Base-by-base conservation (phyloP, 2,888 invertebrate species). In the Cosmorhoe ocellata region DNA sequence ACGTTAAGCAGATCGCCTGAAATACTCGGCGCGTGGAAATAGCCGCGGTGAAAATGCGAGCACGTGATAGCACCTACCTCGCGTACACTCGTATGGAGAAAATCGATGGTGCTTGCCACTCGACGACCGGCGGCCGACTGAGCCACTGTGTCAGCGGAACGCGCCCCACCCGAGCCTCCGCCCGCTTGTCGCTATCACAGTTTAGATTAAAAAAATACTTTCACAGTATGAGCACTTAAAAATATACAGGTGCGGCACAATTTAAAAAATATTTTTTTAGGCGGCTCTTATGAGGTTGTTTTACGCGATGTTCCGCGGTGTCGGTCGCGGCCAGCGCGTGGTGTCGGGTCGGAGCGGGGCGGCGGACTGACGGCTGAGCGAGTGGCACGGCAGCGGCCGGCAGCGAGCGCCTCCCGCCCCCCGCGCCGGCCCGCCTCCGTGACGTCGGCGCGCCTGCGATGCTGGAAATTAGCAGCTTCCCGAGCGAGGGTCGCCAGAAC, bases 91-190 rank as follows among this genome's bases (percentile, higher is more conserved):
- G 81, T 84, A 78, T 81, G 81, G 73, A 79, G 87, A 85, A 86
- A 86, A 88, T 88, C 89, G 84, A 89, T 89, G 87, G 77, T 87
- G 87, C 82, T 88, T 85, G 85, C 81, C 81, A 88, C 88, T 86
- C 83, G 83, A 81, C 86, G 87, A 82, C 86, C 87, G 84, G 79
- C 79, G 80, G 83, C 83, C 79, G 81, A 91, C 91, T 92, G 91
- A 91, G 91, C 91, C 91, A 91, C 84, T 87, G 84, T 90, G 91
- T 90, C 90, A 91, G 86, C 81, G 71, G 84, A 79, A 79, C 85
- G 81, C 85, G 88, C 88, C 88, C 84, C 84, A 77, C 86, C 84
- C 83, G 83, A 81, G 76, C 77, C 79, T 82, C 73, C 74, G 75
- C 80, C 78, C 79, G 84, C 80, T 74, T 7, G 76, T 74, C 59